Conservation (phyloP, 2,113 vertebrate species). For the Nycticryphes semicollaris region DNA sequence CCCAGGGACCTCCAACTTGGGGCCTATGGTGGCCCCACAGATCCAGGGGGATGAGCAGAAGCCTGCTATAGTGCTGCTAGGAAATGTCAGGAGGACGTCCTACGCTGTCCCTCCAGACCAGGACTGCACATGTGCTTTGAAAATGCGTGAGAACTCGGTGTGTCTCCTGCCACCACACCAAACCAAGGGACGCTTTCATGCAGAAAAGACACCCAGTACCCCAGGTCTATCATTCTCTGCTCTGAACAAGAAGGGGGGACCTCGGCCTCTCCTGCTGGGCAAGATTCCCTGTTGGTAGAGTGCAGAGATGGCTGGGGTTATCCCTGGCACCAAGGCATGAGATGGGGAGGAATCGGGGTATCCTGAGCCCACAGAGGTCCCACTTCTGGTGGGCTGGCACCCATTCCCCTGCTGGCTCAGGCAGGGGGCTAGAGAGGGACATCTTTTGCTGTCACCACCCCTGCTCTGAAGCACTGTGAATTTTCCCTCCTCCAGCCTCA, state of each 20-base stretch:
- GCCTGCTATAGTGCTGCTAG: fast-evolving
- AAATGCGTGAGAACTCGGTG: fast-evolving
- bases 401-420: not conserved
- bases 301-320: not conserved
- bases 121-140: not conserved
- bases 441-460: not conserved
- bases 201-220: not conserved
- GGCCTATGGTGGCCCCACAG: not conserved
- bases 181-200: not conserved
- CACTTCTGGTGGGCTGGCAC: not conserved
- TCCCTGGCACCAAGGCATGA: not conserved
- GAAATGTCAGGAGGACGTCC: not conserved
- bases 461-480: not conserved
- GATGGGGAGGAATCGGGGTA: no score
- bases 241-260: not conserved
- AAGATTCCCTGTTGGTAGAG: not conserved
- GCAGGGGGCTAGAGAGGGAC: not conserved
- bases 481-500: not conserved
- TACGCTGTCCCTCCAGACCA: not conserved
- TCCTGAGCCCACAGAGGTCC: not conserved
- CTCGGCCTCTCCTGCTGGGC: not conserved
- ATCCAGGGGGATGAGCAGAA: not conserved
- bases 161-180: not conserved
- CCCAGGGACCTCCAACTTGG: fast-evolving
- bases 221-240: not conserved